Evolutionary conservation across 2,113 vertebrate genomes (phyloP).

Genomic region (Corvus cornix): DNA sequence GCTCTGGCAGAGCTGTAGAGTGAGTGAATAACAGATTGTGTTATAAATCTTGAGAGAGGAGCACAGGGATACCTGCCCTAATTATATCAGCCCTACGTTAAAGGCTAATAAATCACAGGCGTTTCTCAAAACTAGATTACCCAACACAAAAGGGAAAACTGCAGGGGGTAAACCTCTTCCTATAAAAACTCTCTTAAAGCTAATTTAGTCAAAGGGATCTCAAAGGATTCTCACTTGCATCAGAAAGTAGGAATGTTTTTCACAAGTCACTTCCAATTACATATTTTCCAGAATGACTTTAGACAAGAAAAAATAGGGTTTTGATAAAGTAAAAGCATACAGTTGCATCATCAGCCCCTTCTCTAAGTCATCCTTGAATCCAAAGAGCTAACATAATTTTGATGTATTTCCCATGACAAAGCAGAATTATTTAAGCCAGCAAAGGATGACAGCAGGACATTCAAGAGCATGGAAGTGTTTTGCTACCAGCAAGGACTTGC

Average conservation of each 20-base stretch:
- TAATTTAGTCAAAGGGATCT: not conserved
- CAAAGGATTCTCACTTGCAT: not conserved
- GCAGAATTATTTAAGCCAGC: constrained; percentile 28
- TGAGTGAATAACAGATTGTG: constrained; percentile 65
- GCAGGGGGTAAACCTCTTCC: not conserved
- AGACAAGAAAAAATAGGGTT: not conserved
- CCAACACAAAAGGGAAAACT: constrained; percentile 33
- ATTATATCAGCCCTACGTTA: constrained; percentile 53
- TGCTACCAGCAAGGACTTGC: not conserved
- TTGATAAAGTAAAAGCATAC: not conserved
- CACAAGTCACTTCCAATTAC: not conserved
- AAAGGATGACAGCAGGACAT: not conserved
- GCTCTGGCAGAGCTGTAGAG: constrained; percentile 69
- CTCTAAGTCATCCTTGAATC: not conserved
- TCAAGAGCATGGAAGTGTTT: not conserved
- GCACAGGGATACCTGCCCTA: constrained; percentile 65
- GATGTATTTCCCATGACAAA: constrained; percentile 21
- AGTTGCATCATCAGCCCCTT: not conserved
- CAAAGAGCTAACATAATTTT: not conserved
- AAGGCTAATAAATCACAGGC: constrained; percentile 61
- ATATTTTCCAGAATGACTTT: not conserved
- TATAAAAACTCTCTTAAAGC: constrained; percentile 32
- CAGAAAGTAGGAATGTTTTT: not conserved
- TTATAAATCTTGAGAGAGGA: constrained; percentile 63
- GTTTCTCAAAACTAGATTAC: constrained; percentile 43